Base-by-base conservation (phyloP, 92 coral and sea anemone species). In the Zoanthus gigantus region DNA sequence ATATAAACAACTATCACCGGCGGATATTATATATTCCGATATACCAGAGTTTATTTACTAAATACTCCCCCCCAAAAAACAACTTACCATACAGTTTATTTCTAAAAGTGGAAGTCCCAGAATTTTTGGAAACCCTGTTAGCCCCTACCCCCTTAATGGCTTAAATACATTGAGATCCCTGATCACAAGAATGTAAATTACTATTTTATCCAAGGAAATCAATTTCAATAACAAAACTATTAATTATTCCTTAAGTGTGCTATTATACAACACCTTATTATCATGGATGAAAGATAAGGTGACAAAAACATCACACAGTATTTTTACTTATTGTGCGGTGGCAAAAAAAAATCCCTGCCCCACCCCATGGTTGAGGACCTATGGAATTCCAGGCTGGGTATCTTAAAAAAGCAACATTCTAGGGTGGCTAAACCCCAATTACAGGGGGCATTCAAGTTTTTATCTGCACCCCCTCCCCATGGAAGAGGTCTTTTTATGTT, bases 111-210 rank as follows among this genome's bases (percentile, higher is more conserved):
- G 66, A 58, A 58, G 10, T 58, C 66, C 66, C 66, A 58, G 66
- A 58, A 58, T 58, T 58, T 58, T 58, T 14, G 66, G 66, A 58
- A 58, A 58, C 66, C 66, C 66, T 14, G 66, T 58, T 58, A 58
- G 10, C 66, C 66, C 17, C 66, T 5, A 58, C 66, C 66, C 66
- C 66, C 66, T 58, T 58, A 8, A 6, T 58, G 66, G 66, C 66
- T 58, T 58, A 58, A 58, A 6, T 58, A 58, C 23, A 58, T 58
- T 14, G 66, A 58, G 66, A 58, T 58, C 66, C 66, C 66, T 58
- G 66, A 58, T 58, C 66, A 58, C 66, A 58, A 58, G 66, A 57
- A 57, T 57, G 63, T 57, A 57, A 57, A 57, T 57, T 57, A 57
- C 63, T 57, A 58, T 58, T 58, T 58, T 58, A 58, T 58, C 66